Percentiles rank a stretch among this genome's conserved stretches.
phyloP scores from a whole-genome alignment of 1,140 invertebrate species.

The Lepidurus arcticus region DNA sequence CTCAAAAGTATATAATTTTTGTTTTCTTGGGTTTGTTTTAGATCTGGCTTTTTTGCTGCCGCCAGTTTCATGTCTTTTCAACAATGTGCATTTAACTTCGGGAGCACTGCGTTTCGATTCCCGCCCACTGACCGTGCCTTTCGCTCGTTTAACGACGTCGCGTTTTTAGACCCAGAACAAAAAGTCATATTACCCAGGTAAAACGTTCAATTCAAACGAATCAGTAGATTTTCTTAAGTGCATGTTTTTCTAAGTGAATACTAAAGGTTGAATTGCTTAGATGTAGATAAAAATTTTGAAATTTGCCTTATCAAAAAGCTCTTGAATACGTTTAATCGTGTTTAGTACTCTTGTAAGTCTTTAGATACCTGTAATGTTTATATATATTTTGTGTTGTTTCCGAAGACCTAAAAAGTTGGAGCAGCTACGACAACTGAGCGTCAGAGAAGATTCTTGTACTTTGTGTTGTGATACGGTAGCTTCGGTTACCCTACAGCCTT shows the following conservation, averaged over 20 bases:
- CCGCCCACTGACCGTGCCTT: constrained; percentile 63
- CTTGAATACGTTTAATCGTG: no score
- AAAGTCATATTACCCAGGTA: constrained; percentile 59
- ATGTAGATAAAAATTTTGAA: neutral
- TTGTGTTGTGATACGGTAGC: constrained; percentile 78
- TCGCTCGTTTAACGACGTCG: constrained; percentile 71
- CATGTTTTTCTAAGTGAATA: constrained; percentile 33
- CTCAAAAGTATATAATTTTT: neutral
- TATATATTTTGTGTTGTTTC: constrained; percentile 16
- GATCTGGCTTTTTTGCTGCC: constrained; percentile 82
- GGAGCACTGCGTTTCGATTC: constrained; percentile 68
- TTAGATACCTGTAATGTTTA: constrained; percentile 11
- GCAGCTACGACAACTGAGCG: constrained; percentile 63
- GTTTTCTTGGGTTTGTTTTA: constrained; percentile 44
- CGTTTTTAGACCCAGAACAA: constrained; percentile 60
- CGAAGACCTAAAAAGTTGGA: constrained; percentile 67
- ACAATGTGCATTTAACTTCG: constrained; percentile 91
- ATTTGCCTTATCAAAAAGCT: no score
- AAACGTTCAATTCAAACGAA: constrained; percentile 28
- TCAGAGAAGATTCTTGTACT: constrained; percentile 79
- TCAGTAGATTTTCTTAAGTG: constrained; percentile 15
- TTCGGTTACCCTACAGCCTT: constrained; percentile 67
- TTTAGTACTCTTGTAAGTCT: neutral
- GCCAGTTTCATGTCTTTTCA: constrained; percentile 95
- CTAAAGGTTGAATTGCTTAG: neutral